These are phyloP conservation scores for Okamejei kenojei DNA, from an alignment of 2,797 vertebrate species.

Conservation along the genomic window DNA sequence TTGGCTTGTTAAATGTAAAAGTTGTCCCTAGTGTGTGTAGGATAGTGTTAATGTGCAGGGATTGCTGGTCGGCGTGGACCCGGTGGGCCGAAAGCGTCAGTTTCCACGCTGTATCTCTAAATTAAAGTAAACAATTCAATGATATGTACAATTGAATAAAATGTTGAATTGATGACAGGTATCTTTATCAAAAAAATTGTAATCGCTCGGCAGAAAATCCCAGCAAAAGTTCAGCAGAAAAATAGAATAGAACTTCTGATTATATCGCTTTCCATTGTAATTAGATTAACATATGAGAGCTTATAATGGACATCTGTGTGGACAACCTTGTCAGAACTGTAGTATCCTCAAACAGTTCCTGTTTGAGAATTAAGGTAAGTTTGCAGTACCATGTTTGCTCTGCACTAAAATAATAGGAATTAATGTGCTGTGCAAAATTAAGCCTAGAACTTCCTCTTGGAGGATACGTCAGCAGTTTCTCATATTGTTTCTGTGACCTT, in stretches of 20 bases:
- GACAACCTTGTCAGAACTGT: background rate
- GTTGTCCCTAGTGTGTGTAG: no score
- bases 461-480: background rate
- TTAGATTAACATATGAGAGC: background rate
- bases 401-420: background rate
- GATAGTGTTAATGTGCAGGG: no score
- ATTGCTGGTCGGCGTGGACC: no score
- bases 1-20: no score
- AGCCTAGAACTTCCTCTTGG: background rate
- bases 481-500: background rate
- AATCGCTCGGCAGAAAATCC: background rate
- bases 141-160: conserved; percentile 11
- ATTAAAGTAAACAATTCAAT: background rate
- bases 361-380: conserved; percentile 11
- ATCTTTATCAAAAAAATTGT: background rate
- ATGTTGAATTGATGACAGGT: conserved; percentile 2
- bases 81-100: no score
- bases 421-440: background rate
- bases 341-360: background rate
- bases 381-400: background rate
- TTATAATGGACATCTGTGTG: background rate
- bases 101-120: no score
- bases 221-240: background rate
- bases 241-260: background rate
- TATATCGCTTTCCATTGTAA: background rate